Evolutionary conservation across 1,140 invertebrate species (phyloP).

Genomic region (Bombus balteatus): DNA sequence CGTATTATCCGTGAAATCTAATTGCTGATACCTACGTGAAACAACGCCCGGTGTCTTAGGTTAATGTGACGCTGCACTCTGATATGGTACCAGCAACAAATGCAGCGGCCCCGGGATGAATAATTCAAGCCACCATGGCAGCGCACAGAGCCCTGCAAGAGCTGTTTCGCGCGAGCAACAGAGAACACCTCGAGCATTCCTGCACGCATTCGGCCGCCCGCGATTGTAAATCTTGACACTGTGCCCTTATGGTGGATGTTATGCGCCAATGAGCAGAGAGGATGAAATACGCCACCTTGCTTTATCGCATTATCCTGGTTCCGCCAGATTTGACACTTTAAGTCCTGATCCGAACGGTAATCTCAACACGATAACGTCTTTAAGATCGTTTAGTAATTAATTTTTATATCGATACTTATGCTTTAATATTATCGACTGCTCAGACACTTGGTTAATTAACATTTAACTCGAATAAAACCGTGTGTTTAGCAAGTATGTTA

Average conservation of each 20-base stretch:
- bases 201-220: slow-evolving; percentile 76
- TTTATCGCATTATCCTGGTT: slow-evolving; percentile 67
- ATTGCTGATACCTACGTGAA: slow-evolving; percentile 71
- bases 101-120: slow-evolving; percentile 77
- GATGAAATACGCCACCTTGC: slow-evolving; percentile 74
- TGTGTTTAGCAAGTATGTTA: not conserved
- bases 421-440: too few relatives aligned
- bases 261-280: slow-evolving; percentile 76
- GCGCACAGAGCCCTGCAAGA: slow-evolving; percentile 60
- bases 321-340: slow-evolving; percentile 31
- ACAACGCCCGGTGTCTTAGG: slow-evolving; percentile 68
- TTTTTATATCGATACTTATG: too few relatives aligned
- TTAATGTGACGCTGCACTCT: slow-evolving; percentile 63
- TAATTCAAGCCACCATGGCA: slow-evolving; percentile 78
- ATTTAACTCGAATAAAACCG: too few relatives aligned
- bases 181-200: slow-evolving; percentile 76
- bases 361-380: not conserved
- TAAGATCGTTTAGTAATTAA: not conserved
- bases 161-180: slow-evolving; percentile 65
- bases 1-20: slow-evolving; percentile 70
- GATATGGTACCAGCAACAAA: slow-evolving; percentile 71
- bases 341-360: not conserved
- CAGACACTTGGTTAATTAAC: too few relatives aligned
- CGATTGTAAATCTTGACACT: slow-evolving; percentile 79
- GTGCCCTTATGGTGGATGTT: slow-evolving; percentile 75